Conservation (phyloP, 2,888 invertebrate species). For the Epiblema foenella region DNA sequence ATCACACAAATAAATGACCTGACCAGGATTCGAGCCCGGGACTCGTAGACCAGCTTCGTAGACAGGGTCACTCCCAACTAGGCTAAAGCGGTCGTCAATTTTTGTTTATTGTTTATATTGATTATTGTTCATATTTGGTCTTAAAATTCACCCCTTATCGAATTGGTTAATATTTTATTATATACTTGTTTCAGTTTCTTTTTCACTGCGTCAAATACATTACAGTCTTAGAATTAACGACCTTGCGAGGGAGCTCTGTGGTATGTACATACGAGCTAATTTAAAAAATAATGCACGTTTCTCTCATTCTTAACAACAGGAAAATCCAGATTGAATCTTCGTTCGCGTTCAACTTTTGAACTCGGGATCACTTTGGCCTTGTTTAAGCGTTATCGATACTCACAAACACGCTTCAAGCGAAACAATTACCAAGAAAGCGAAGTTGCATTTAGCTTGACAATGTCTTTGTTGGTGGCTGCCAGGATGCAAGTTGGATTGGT, state of each 20-base stretch:
- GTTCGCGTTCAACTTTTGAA: conserved; percentile 7
- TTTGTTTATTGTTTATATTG: too few relatives aligned
- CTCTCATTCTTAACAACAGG: conserved; percentile 26
- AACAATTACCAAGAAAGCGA: background rate
- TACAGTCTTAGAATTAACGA: conserved; percentile 5
- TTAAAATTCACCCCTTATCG: too few relatives aligned
- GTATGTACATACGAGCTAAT: background rate
- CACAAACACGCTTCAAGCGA: background rate
- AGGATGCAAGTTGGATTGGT: too few relatives aligned
- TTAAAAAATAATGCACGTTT: conserved; percentile 29
- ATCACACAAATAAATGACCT: too few relatives aligned
- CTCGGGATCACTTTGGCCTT: conserved; percentile 12
- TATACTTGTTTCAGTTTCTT: background rate
- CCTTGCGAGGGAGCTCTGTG: background rate
- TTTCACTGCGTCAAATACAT: conserved; percentile 3
- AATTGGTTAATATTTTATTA: too few relatives aligned
- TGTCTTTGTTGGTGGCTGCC: background rate
- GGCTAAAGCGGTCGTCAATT: too few relatives aligned
- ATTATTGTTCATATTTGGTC: too few relatives aligned
- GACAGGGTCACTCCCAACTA: too few relatives aligned
- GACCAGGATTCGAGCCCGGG: too few relatives aligned
- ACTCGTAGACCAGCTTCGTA: too few relatives aligned
- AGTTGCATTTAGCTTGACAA: background rate
- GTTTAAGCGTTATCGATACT: conserved; percentile 21
- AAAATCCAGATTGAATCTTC: conserved; percentile 26